Conservation (phyloP, 2,113 vertebrate genomes). For the Zootoca vivipara region DNA sequence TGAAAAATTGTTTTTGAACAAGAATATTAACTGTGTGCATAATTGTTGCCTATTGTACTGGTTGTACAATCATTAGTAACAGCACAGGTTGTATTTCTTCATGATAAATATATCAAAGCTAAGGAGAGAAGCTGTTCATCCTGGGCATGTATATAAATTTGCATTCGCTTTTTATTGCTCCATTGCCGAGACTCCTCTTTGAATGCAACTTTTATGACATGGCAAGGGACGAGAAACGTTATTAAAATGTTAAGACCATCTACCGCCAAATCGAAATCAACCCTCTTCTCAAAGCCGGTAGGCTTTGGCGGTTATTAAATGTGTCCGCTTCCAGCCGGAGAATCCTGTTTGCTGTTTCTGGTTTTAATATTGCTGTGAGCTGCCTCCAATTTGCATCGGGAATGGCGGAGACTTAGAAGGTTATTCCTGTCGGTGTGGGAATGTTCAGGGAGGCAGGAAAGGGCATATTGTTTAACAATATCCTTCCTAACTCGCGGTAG, state of each 20-base stretch:
- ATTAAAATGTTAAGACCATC: conserved; percentile 1
- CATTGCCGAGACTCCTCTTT: not conserved
- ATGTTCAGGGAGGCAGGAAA: no score
- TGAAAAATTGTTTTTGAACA: no score
- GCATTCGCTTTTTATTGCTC: not conserved
- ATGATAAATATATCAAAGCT: no score
- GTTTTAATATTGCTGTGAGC: not conserved
- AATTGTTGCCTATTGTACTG: no score
- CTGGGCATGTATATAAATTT: not conserved
- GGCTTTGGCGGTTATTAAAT: conserved; percentile 14
- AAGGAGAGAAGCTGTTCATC: no score
- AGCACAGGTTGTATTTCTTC: no score
- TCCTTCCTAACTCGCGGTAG: no score
- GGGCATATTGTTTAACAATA: no score
- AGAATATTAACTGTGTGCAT: no score
- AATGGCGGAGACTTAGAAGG: not conserved
- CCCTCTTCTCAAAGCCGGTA: not conserved
- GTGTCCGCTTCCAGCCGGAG: not conserved
- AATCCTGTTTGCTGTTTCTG: not conserved
- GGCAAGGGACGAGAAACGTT: not conserved
- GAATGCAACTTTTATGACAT: not conserved
- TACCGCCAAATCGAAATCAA: not conserved
- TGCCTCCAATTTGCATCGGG: not conserved
- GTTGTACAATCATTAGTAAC: no score
- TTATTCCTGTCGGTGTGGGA: not conserved